These are phyloP conservation scores for Bursaphelenchus okinawaensis DNA, from an alignment of 2,888 invertebrate species.

Conservation along the genomic window DNA sequence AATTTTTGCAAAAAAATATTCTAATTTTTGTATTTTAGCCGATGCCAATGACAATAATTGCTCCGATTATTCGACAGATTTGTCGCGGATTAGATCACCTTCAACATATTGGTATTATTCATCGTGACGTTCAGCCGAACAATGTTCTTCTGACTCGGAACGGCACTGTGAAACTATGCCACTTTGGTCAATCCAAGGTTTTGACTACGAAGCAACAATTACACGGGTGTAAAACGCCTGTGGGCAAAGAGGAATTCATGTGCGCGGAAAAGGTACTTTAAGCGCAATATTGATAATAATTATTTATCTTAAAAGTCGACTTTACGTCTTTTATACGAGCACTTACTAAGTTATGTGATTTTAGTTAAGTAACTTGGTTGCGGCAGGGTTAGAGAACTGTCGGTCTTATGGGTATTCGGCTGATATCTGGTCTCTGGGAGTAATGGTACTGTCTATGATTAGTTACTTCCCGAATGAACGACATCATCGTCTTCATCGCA, in stretches of 20 bases:
- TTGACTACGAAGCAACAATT: conserved; percentile 12
- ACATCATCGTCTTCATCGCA: conserved; percentile 31
- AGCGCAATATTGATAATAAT: too few species aligned
- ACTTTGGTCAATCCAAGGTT: conserved; percentile 27
- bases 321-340: neutral
- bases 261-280: conserved; percentile 34
- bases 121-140: conserved; percentile 35
- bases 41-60: conserved; percentile 34
- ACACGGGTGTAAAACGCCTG: conserved; percentile 30
- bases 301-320: too few species aligned
- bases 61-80: conserved; percentile 35
- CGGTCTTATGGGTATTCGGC: conserved; percentile 26
- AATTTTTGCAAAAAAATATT: neutral
- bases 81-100: conserved; percentile 32
- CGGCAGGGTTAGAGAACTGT: conserved; percentile 13
- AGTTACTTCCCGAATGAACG: conserved; percentile 38
- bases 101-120: conserved; percentile 27
- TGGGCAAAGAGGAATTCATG: conserved; percentile 39
- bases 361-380: conserved; percentile 3
- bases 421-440: conserved; percentile 37
- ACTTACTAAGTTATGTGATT: neutral
- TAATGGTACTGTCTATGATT: conserved; percentile 37
- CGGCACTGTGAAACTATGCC: conserved; percentile 39
- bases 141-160: conserved; percentile 36
- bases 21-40: conserved; percentile 23